Base-by-base conservation (phyloP, 1,140 invertebrate genomes). In the Neotoxoptera formosana region DNA sequence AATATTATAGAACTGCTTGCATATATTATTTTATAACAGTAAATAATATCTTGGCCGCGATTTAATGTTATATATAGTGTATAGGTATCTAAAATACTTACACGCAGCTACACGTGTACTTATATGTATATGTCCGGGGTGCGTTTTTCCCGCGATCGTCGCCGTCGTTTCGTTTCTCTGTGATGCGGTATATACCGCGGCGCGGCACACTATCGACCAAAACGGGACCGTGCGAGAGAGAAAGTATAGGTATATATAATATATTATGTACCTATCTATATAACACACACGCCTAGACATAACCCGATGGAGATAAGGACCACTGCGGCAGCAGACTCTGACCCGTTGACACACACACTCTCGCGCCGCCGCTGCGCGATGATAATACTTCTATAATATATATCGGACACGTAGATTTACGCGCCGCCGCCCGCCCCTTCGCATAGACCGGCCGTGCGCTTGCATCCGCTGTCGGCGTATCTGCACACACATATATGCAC, bases 261-360 rank as follows among this genome's bases (percentile, higher is more conserved):
- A 36, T 34, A 21, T 23, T 83, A 84, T 84, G 36, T 86, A 47
- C 36, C 23, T 25, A 41, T 25, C 83, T 84, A 84, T 84, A 45
- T 23, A 41, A 41, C 21, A 83, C 21, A 83, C 45, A 30, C 84
- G 47, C 30, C 25, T 51, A 21, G 30, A 21, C 23, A n/a, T 89
- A 89, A 89, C 47, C 86, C 45, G 45, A n/a, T 7, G 36, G 83
- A 88, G 86, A 89, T 89, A 89, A 89, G 87, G 30, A 87, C 84
- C 84, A 83, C 60, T 76, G 51, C 20, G 1, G 60, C 20, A 17
- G 60, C 14, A 20, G 34, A 45, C 20, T 41, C 36, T 88, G 47
- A 88, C 86, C 86, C 47, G 45, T 48, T 48, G 23, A 48, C 86
- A 21, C 47, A 88, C 86, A n/a, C 30, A 48, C 86, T 6, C 84